Conservation (phyloP, 2,888 invertebrate genomes). For the Hirtodrosophila alboralis region DNA sequence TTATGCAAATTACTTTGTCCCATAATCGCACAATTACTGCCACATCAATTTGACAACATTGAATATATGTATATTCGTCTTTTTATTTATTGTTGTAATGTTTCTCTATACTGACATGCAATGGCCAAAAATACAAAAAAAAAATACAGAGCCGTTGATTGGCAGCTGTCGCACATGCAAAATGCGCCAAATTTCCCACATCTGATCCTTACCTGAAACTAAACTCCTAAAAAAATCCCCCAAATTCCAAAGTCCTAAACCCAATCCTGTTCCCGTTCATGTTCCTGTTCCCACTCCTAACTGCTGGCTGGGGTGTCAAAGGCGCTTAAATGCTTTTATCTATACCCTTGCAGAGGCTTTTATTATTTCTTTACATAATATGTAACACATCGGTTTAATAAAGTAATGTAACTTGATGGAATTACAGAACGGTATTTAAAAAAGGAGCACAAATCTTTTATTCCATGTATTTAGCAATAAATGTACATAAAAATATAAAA, state of each 20-base stretch:
- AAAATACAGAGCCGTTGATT: constrained; percentile 55
- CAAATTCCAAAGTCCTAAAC: too few species aligned
- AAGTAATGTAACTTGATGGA: too few species aligned
- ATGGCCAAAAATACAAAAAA: too few species aligned
- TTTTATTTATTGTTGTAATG: too few species aligned
- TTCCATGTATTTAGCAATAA: too few species aligned
- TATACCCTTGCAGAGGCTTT: constrained; percentile 1
- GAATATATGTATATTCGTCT: background rate
- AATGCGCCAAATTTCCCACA: constrained; percentile 49
- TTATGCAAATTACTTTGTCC: constrained; percentile 67
- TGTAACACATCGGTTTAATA: too few species aligned
- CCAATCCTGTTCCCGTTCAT: background rate
- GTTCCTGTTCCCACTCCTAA: background rate
- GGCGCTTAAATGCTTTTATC: constrained; percentile 61
- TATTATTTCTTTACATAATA: background rate
- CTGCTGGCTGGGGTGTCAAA: constrained; percentile 45
- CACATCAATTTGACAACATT: constrained; percentile 37
- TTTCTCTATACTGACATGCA: constrained; percentile 29
- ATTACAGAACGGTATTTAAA: too few species aligned
- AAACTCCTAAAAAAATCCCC: constrained; percentile 6
- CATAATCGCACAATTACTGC: constrained; percentile 61
- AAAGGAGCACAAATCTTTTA: too few species aligned
- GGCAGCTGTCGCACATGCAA: constrained; percentile 69
- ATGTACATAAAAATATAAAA: too few species aligned
- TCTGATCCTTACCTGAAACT: constrained; percentile 24